Conservation (phyloP, 2,113 vertebrate genomes). For the Glareola pratincola region DNA sequence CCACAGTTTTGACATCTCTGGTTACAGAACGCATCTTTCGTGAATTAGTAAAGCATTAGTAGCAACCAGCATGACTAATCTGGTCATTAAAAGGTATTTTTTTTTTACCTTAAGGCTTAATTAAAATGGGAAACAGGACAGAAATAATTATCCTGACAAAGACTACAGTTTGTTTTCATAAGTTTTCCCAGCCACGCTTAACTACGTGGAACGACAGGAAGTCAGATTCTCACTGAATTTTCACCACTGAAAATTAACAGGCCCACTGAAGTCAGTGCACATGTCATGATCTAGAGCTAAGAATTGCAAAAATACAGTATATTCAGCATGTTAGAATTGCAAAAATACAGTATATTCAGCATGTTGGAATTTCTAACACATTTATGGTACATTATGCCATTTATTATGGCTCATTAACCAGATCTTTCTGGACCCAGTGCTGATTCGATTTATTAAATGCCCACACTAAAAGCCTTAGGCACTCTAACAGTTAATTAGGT, state of each 20-base stretch:
- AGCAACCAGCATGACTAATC: background rate
- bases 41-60: background rate
- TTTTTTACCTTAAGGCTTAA: background rate
- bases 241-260: background rate
- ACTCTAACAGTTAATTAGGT: background rate
- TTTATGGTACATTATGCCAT: background rate
- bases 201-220: accelerated
- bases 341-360: background rate
- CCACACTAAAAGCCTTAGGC: background rate
- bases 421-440: background rate
- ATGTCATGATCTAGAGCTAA: background rate
- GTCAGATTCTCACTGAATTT: background rate
- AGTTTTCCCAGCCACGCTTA: background rate
- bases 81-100: background rate
- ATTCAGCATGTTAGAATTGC: background rate
- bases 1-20: background rate
- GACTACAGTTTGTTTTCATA: background rate
- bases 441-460: background rate
- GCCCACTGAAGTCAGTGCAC: background rate
- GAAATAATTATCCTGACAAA: background rate
- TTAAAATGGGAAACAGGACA: background rate
- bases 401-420: background rate
- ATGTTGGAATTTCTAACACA: background rate
- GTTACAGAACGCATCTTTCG: background rate
- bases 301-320: background rate